Conservation (phyloP, 2,113 vertebrate genomes). For the Zingel zingel region DNA sequence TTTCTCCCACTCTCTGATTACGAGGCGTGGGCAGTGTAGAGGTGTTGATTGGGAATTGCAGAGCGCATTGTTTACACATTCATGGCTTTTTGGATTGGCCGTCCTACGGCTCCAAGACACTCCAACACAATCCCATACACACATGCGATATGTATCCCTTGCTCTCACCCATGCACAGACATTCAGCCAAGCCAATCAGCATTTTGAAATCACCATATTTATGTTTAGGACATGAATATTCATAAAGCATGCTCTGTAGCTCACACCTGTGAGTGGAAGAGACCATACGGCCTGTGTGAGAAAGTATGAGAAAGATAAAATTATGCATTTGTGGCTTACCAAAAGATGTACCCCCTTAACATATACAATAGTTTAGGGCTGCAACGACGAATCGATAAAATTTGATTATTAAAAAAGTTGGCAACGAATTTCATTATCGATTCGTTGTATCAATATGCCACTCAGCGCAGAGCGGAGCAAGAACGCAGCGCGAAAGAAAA, state of each 20-base stretch:
- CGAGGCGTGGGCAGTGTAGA: conserved; percentile 68
- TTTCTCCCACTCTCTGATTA: conserved; percentile 67
- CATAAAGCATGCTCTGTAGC: conserved; percentile 6
- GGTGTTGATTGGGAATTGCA: conserved; percentile 84
- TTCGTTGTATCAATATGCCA: too few relatives aligned
- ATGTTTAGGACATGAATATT: conserved; percentile 43
- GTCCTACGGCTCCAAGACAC: conserved; percentile 57
- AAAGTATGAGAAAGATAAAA: background rate
- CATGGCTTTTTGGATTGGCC: conserved; percentile 76
- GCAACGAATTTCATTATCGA: too few relatives aligned
- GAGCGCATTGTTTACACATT: conserved; percentile 79
- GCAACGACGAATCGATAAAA: too few relatives aligned
- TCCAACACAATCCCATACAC: conserved; percentile 1
- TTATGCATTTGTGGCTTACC: background rate
- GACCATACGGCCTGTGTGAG: background rate
- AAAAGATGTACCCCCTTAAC: background rate
- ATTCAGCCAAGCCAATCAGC: conserved; percentile 54
- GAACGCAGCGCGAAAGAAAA: too few relatives aligned
- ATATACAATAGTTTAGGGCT: too few relatives aligned
- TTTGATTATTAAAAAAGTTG: too few relatives aligned
- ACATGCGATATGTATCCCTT: conserved; percentile 17
- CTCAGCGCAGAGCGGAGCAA: too few relatives aligned
- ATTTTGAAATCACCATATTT: conserved; percentile 58
- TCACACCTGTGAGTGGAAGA: conserved; percentile 35
- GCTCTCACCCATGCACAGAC: conserved; percentile 25